These are phyloP conservation scores for Drosophila pectinifera DNA, from an alignment of 1,140 invertebrate genomes.

Conservation along the genomic window DNA sequence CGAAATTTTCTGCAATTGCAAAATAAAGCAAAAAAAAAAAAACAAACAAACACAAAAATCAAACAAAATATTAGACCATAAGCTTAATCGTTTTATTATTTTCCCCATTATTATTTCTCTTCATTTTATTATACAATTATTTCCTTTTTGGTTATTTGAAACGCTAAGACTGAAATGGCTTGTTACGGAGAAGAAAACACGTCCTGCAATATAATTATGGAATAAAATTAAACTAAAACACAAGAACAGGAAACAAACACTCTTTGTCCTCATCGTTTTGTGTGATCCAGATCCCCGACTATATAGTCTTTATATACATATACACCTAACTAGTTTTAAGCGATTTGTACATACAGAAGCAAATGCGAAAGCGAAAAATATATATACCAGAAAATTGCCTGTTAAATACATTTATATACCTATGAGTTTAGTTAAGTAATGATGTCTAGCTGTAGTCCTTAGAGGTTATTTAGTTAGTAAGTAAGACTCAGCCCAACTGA, in stretches of 20 bases:
- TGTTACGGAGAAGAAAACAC: slow-evolving; percentile 80
- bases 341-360: slow-evolving; percentile 63
- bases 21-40: slow-evolving; percentile 57
- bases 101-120: slow-evolving; percentile 37
- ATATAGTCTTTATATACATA: slow-evolving; percentile 32
- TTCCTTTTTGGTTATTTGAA: slow-evolving; percentile 77
- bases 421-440: slow-evolving; percentile 64
- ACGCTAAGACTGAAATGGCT: slow-evolving; percentile 84
- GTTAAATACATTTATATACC: slow-evolving; percentile 83
- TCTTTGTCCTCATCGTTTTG: slow-evolving; percentile 55
- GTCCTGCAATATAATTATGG: slow-evolving; percentile 63
- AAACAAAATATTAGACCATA: slow-evolving; percentile 59
- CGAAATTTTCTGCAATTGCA: slow-evolving; percentile 67
- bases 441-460: slow-evolving; percentile 64
- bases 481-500: slow-evolving; percentile 31
- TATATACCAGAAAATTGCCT: slow-evolving; percentile 80
- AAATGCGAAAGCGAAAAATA: slow-evolving; percentile 26
- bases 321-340: slow-evolving; percentile 57
- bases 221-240: slow-evolving; percentile 42
- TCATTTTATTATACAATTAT: slow-evolving; percentile 53
- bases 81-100: slow-evolving; percentile 59
- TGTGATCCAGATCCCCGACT: slow-evolving; percentile 70
- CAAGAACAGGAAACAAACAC: slow-evolving; percentile 37
- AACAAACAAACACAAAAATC: slow-evolving; percentile 32
- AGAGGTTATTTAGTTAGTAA: slow-evolving; percentile 80